phyloP scores from a whole-genome alignment of 2,113 vertebrate genomes.

The Saguinus imperator region DNA sequence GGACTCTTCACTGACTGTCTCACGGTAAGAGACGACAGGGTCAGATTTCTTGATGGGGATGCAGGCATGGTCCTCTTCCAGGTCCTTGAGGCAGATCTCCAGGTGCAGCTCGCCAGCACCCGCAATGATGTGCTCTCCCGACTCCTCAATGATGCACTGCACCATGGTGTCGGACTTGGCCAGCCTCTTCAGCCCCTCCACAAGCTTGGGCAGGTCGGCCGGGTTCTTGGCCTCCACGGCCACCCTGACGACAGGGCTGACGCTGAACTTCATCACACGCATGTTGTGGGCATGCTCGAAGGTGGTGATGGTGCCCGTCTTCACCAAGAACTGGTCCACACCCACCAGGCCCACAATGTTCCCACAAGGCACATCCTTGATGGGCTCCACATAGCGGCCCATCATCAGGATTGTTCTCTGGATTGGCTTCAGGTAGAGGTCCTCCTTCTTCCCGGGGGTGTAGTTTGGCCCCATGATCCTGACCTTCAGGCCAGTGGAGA shows the following conservation, averaged over 20 bases:
- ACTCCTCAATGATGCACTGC: slow-evolving; percentile 98
- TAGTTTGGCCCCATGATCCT: slow-evolving; percentile 98
- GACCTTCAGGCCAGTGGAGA: slow-evolving; percentile 94
- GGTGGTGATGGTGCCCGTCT: slow-evolving; percentile 97
- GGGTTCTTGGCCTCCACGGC: slow-evolving; percentile 97
- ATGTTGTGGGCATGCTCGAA: slow-evolving; percentile 96
- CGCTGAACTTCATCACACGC: slow-evolving; percentile 98
- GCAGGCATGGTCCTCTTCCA: slow-evolving; percentile 97
- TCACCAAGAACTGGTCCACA: slow-evolving; percentile 95
- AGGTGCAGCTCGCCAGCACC: slow-evolving; percentile 96
- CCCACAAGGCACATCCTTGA: slow-evolving; percentile 96
- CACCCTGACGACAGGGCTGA: slow-evolving; percentile 95
- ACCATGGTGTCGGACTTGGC: slow-evolving; percentile 98
- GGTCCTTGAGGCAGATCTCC: slow-evolving; percentile 97
- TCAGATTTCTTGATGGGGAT: slow-evolving; percentile 99
- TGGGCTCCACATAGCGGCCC: slow-evolving; percentile 96
- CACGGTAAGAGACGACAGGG: slow-evolving; percentile 96
- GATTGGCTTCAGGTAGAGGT: slow-evolving; percentile 96
- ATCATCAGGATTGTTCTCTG: slow-evolving; percentile 99
- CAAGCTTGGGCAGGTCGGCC: slow-evolving; percentile 94
- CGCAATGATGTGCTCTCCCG: slow-evolving; percentile 96
- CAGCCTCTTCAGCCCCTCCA: slow-evolving; percentile 95
- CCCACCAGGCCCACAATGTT: slow-evolving; percentile 97
- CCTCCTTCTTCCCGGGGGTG: slow-evolving; percentile 96
- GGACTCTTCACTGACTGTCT: slow-evolving; percentile 92